Evolutionary conservation across 2,797 vertebrate genomes (phyloP), one percentile per base, ranked within the genome.

Genomic region (Gobionotothen gibberifrons): DNA sequence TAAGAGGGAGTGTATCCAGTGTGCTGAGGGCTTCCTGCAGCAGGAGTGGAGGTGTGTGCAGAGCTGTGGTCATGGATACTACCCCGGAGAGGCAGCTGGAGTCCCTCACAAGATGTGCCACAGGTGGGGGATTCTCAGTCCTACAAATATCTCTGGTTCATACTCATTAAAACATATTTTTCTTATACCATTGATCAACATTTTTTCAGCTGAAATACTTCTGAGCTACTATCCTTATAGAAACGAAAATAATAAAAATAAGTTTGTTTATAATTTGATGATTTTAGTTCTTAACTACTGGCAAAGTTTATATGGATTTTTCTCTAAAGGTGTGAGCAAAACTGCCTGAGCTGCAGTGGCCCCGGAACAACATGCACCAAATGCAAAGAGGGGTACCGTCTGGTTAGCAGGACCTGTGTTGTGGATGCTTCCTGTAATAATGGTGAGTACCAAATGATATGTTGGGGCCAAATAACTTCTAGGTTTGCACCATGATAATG

Each of bases 341-440:
- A 94, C 87, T 98, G 97, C 67, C 36, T 95, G 61, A 94, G 87
- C 75, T 98, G 97, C 0, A 93, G 94, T 42, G 94, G 95, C 16
- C 94, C 95, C 13, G 92, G 96, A 52, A 90, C 89, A 22, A 95
- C 94, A 19, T 98, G 97, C 67, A 90, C 90, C 72, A 92, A 71
- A 53, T 97, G 97, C 81, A 96, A 92, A 83, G 90, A 94, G 0
- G 96, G 96, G 58, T 97, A 94, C 90, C 96, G 87, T 49, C 93
- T 97, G 69, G 87, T 96, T 0, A 90, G 94, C 6, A 89, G 89
- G 62, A 95, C 93, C 0, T 98, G 97, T 56, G 81, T 97, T n/a
- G 78, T 93, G n/a, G 96, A 94, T 1, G 93, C 95, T 67, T 96
- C 95, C 3, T 98, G 97, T 86, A 96, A 92, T 87, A 96, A 98